Evolutionary conservation across 2,888 invertebrate species (phyloP).

Genomic region (Eupithecia subumbrata): DNA sequence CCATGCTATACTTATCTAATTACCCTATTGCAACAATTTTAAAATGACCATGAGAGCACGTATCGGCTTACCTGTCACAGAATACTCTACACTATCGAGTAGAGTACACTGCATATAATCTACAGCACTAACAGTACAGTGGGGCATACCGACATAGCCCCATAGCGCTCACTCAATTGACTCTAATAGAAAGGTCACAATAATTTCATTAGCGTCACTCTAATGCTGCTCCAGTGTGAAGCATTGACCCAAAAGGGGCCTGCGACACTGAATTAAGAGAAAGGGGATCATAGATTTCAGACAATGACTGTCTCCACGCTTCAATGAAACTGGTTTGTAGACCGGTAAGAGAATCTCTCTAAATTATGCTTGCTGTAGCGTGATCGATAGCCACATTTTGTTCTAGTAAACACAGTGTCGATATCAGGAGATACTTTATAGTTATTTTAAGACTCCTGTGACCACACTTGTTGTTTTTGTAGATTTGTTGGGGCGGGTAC

Average conservation of each 20-base stretch:
- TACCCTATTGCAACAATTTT: background rate
- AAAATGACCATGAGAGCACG: constrained; percentile 1
- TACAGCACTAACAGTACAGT: background rate
- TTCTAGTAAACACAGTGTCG: background rate
- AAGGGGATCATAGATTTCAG: constrained; percentile 44
- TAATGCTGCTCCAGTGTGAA: constrained; percentile 52
- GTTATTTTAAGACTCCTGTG: background rate
- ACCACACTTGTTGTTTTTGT: background rate
- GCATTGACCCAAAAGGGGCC: constrained; percentile 47
- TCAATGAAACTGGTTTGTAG: constrained; percentile 36
- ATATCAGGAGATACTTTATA: background rate
- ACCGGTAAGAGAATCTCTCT: constrained; percentile 21
- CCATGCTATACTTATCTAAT: background rate
- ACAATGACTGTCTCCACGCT: constrained; percentile 39
- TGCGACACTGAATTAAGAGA: constrained; percentile 45
- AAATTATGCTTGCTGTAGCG: constrained; percentile 8
- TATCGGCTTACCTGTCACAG: constrained; percentile 3
- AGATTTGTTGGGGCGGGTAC: too few relatives aligned
- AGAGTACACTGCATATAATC: background rate
- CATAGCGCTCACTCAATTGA: constrained; percentile 59
- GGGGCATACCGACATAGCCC: constrained; percentile 5
- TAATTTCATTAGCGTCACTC: constrained; percentile 71
- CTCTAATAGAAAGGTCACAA: constrained; percentile 75
- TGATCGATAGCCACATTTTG: background rate
- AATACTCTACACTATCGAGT: background rate